These are phyloP conservation scores for Leucoptera coffeella DNA, from an alignment of 2,888 invertebrate species.

Conservation along the genomic window DNA sequence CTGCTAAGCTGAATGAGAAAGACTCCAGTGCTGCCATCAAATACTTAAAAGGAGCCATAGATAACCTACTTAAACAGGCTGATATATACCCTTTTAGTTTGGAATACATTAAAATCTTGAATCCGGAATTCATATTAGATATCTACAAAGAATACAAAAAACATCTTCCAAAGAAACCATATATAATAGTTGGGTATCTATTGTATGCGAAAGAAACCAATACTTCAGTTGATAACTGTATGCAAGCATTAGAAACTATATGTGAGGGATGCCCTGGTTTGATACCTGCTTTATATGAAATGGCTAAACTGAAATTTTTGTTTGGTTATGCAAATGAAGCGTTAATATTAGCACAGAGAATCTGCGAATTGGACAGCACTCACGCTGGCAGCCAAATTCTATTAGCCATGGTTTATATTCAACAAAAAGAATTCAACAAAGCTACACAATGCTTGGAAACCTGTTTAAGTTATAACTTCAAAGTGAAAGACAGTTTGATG, in stretches of 20 bases:
- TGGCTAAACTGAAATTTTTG: constrained; percentile 76
- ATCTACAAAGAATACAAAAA: constrained; percentile 71
- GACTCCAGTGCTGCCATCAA: constrained; percentile 49
- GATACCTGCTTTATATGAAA: constrained; percentile 57
- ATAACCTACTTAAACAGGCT: constrained; percentile 30
- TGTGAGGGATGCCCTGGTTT: constrained; percentile 79
- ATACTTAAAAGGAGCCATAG: constrained; percentile 58
- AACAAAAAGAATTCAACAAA: constrained; percentile 61
- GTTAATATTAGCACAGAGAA: constrained; percentile 61
- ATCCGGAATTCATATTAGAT: constrained; percentile 81
- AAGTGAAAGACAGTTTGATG: constrained; percentile 83
- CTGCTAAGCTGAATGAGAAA: constrained; percentile 57
- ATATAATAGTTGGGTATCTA: constrained; percentile 35
- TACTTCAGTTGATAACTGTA: constrained; percentile 47
- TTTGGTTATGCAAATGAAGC: constrained; percentile 72
- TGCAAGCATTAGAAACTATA: constrained; percentile 64
- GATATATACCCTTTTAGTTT: constrained; percentile 63
- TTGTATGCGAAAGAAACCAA: constrained; percentile 35
- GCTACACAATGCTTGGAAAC: constrained; percentile 85
- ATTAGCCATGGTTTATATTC: constrained; percentile 78
- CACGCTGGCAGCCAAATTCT: constrained; percentile 80
- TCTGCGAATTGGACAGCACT: constrained; percentile 71
- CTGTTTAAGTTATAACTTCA: constrained; percentile 88
- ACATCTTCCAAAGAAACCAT: constrained; percentile 62
- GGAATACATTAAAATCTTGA: constrained; percentile 66